phyloP scores from a whole-genome alignment of 2,113 vertebrate species.

The Trematomus loennbergii region DNA sequence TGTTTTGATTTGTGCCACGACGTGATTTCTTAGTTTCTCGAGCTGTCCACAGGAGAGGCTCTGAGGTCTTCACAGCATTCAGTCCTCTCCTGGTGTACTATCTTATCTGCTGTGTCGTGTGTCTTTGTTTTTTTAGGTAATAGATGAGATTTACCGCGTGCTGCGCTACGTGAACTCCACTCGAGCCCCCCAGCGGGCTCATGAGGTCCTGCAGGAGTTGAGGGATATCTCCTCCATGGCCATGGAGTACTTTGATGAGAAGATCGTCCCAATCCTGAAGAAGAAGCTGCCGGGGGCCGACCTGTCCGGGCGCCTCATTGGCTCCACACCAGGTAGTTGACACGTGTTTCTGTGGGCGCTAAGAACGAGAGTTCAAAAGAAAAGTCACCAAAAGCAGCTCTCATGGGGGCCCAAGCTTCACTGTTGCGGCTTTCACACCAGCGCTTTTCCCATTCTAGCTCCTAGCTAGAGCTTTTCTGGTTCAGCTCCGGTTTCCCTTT shows the following conservation, averaged over 20 bases:
- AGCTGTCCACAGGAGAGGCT: no score
- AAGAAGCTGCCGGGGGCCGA: constrained; percentile 97
- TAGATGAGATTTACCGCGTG: constrained; percentile 98
- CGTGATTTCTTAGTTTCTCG: not conserved
- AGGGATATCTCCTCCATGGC: constrained; percentile 99
- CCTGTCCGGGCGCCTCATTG: constrained; percentile 95
- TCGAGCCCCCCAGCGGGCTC: constrained; percentile 96
- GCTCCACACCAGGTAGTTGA: constrained; percentile 92
- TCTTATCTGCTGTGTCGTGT: not conserved
- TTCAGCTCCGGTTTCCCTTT: no score
- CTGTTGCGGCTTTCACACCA: no score
- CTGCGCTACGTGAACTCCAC: constrained; percentile 98
- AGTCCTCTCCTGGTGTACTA: not conserved
- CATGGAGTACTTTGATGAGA: constrained; percentile 99
- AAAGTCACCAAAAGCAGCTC: not conserved
- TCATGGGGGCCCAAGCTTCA: not conserved
- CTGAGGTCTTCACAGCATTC: no score
- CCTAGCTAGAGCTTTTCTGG: no score
- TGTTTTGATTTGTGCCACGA: not conserved
- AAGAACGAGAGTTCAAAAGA: not conserved
- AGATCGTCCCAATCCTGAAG: constrained; percentile 98
- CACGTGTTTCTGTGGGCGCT: not conserved
- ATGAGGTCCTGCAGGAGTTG: constrained; percentile 97
- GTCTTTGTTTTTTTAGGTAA: constrained; percentile 86
- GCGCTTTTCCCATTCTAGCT: no score